These are phyloP conservation scores for Cheilinus undulatus DNA, from an alignment of 2,113 vertebrate genomes.

Conservation along the genomic window DNA sequence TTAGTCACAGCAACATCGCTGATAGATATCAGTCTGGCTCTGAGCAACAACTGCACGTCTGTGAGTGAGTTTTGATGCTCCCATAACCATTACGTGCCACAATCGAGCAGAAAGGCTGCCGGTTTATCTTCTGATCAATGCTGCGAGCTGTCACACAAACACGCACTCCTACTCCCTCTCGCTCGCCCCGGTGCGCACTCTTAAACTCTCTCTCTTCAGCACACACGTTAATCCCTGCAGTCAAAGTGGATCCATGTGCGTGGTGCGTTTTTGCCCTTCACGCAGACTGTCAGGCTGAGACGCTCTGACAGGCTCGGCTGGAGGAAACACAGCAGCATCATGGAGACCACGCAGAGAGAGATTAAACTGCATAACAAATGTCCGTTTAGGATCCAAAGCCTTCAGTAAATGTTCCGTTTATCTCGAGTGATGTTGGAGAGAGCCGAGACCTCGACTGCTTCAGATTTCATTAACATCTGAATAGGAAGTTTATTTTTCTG, in stretches of 20 bases:
- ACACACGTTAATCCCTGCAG: constrained; percentile 39
- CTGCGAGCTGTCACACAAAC: constrained; percentile 83
- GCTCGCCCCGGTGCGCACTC: constrained; percentile 5
- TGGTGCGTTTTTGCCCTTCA: constrained; percentile 26
- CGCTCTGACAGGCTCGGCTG: constrained; percentile 50
- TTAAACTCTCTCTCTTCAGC: constrained; percentile 5
- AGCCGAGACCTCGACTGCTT: background rate
- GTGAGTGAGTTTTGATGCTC: constrained; percentile 85
- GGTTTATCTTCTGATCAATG: constrained; percentile 94
- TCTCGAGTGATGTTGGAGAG: constrained; percentile 1
- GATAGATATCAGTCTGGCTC: constrained; percentile 25
- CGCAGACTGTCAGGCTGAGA: constrained; percentile 42
- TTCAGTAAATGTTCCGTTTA: constrained; percentile 24
- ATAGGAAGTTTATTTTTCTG: background rate
- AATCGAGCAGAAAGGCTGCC: constrained; percentile 90
- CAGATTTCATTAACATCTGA: constrained; percentile 6
- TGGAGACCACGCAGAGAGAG: constrained; percentile 13
- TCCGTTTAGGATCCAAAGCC: constrained; percentile 47
- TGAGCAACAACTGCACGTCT: constrained; percentile 11
- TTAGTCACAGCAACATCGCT: constrained; percentile 12
- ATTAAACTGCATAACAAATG: constrained; percentile 60
- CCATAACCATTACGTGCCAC: constrained; percentile 92
- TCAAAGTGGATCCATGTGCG: constrained; percentile 26
- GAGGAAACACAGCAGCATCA: constrained; percentile 39
- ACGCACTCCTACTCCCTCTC: constrained; percentile 16